phyloP scores from a whole-genome alignment of 2,888 invertebrate genomes.

The Drosophila nr. fundita region DNA sequence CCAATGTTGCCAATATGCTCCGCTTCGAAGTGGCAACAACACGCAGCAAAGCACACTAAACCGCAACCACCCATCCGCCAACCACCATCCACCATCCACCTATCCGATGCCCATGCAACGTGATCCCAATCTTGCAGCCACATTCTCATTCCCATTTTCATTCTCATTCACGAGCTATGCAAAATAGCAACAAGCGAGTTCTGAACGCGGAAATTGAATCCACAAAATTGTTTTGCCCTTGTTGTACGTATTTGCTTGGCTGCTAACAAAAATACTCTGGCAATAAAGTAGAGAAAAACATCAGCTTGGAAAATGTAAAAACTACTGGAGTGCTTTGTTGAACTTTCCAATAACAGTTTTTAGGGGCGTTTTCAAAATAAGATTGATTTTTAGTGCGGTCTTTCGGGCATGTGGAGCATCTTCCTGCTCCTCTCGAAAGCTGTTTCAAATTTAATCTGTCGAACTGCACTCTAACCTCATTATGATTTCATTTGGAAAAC shows the following conservation, averaged over 20 bases:
- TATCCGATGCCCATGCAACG: constrained; percentile 11
- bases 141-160: constrained; percentile 3
- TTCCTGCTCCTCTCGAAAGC: not conserved
- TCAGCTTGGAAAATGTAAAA: constrained; percentile 57
- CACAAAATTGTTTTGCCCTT: constrained; percentile 56
- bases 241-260: constrained; percentile 22
- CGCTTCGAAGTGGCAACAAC: constrained; percentile 28
- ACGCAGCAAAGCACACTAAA: constrained; percentile 16
- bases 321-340: constrained; percentile 20
- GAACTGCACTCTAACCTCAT: not conserved
- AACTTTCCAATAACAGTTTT: constrained; percentile 32
- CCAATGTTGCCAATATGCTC: constrained; percentile 71
- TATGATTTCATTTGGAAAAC: not conserved
- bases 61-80: constrained; percentile 2
- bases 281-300: constrained; percentile 69
- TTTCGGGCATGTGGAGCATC: not conserved
- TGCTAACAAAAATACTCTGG: constrained; percentile 55
- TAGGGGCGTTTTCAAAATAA: constrained; percentile 19
- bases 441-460: not conserved
- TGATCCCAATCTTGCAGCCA: constrained; percentile 28
- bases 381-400: constrained; percentile 56
- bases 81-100: not conserved
- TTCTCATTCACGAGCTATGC: constrained; percentile 47
- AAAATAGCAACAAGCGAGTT: constrained; percentile 71
- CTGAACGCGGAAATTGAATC: constrained; percentile 76